Evolutionary conservation across 2,888 invertebrate species (phyloP).

Genomic region (Campoplex capitator): DNA sequence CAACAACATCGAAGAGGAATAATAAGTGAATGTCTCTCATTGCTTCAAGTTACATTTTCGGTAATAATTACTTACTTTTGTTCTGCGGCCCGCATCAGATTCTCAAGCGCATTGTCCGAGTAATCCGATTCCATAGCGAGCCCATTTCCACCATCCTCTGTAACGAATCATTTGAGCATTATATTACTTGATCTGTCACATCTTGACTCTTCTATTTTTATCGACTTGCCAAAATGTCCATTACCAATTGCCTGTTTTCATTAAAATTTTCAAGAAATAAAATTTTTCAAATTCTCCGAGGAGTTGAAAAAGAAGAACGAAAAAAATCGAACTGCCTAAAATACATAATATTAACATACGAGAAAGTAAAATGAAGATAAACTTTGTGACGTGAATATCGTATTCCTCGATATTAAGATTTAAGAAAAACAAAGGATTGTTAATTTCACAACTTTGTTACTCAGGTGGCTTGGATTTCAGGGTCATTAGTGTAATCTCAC

Average conservation of each 20-base stretch:
- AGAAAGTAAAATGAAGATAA: too few species aligned
- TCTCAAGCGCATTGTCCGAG: conserved; percentile 89
- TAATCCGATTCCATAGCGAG: conserved; percentile 85
- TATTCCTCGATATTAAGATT: background rate
- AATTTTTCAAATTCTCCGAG: background rate
- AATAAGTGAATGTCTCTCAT: background rate
- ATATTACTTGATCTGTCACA: background rate
- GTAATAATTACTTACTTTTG: conserved; percentile 88
- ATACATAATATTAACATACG: too few species aligned
- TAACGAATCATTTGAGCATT: conserved; percentile 51
- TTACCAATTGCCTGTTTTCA: background rate
- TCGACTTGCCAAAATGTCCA: background rate
- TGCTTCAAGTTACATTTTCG: background rate
- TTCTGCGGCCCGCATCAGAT: conserved; percentile 87
- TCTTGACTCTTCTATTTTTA: background rate
- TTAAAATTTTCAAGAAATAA: background rate
- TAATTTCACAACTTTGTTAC: background rate
- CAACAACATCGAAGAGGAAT: background rate
- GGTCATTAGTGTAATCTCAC: conserved; percentile 26
- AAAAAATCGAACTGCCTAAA: too few species aligned
- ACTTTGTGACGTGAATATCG: too few species aligned
- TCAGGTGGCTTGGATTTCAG: conserved; percentile 12
- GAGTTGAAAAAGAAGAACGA: too few species aligned
- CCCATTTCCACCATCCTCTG: conserved; percentile 78
- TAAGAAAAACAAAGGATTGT: background rate